These are phyloP conservation scores for Aegithalos caudatus DNA, from an alignment of 2,113 vertebrate species.

Conservation along the genomic window DNA sequence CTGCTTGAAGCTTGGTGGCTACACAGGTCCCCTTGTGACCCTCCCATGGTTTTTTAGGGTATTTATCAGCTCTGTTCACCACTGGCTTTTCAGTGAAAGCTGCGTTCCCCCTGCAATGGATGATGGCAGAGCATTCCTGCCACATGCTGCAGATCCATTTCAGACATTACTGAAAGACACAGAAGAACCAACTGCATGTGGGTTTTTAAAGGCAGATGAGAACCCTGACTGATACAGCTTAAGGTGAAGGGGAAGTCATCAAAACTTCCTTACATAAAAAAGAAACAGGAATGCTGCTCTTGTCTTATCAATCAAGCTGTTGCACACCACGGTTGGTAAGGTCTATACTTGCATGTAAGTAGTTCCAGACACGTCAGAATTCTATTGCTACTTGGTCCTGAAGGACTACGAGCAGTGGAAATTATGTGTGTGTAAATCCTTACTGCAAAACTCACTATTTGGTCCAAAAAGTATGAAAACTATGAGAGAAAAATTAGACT, in stretches of 20 bases:
- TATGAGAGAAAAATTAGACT: background rate
- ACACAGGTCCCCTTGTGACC: background rate
- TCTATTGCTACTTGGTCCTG: background rate
- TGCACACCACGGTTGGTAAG: background rate
- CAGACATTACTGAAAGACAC: background rate
- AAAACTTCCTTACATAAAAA: background rate
- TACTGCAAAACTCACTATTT: background rate
- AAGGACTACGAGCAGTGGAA: background rate
- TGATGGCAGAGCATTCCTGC: background rate
- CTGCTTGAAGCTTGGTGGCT: background rate
- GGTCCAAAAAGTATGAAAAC: background rate
- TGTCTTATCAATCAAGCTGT: background rate
- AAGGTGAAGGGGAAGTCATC: background rate
- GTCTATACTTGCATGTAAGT: background rate
- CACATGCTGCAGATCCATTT: background rate
- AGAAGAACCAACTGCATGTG: rapidly evolving
- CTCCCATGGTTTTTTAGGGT: background rate
- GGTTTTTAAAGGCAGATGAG: background rate
- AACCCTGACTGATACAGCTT: background rate
- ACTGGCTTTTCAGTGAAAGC: background rate
- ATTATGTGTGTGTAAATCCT: background rate
- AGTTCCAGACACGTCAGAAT: background rate
- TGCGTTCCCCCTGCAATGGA: background rate
- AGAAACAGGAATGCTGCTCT: background rate
- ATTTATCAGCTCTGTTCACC: background rate